These are phyloP conservation scores for Xenops minutus DNA, from an alignment of 2,797 vertebrate species.

Conservation along the genomic window DNA sequence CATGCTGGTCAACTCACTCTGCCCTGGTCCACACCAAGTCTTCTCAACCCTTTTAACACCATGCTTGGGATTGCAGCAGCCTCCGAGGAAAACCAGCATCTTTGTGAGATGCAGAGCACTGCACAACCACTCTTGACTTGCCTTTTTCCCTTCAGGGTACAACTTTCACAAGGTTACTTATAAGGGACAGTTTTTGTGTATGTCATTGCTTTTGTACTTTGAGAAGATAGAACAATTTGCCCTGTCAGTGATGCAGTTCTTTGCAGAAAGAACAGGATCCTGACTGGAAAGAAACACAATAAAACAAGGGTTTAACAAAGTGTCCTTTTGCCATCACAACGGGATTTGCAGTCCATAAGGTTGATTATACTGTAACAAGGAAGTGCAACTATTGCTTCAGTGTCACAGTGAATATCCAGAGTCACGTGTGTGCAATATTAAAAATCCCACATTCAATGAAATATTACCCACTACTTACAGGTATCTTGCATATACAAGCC, in stretches of 20 bases:
- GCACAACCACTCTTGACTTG: not conserved
- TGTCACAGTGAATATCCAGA: not conserved
- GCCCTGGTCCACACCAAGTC: fast-evolving
- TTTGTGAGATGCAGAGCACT: not conserved
- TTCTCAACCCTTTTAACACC: not conserved
- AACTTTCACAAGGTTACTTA: not conserved
- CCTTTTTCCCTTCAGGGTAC: not conserved
- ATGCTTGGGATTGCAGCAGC: not conserved
- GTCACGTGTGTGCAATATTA: not conserved
- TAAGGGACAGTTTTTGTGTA: not conserved
- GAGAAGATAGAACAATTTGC: not conserved
- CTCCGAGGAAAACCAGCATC: not conserved
- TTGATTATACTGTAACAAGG: not conserved
- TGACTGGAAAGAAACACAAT: not conserved
- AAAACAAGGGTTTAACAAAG: not conserved
- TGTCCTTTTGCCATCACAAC: fast-evolving
- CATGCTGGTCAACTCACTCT: not conserved
- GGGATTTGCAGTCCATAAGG: not conserved
- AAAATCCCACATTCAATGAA: not conserved
- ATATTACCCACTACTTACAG: not conserved
- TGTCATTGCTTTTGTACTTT: not conserved
- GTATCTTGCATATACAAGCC: not conserved
- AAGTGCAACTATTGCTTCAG: not conserved
- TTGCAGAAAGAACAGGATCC: not conserved
- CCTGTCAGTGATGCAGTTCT: not conserved